phyloP scores from a whole-genome alignment of 2,888 invertebrate species.

The Eupelmus urozonus region DNA sequence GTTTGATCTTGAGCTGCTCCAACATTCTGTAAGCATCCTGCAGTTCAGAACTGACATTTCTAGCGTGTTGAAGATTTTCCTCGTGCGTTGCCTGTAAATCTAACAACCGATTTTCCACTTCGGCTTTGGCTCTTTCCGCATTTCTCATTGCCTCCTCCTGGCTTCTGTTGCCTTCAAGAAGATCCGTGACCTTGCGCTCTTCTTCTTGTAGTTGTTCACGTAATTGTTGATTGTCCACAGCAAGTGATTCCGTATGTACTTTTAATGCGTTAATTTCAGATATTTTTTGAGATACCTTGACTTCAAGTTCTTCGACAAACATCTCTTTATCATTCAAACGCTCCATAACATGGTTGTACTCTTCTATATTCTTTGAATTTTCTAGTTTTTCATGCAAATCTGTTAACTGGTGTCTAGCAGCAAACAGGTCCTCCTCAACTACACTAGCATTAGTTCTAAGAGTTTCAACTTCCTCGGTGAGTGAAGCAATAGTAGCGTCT shows the following conservation, averaged over 20 bases:
- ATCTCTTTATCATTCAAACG: conserved; percentile 78
- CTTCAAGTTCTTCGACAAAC: conserved; percentile 51
- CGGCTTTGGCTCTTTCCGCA: conserved; percentile 55
- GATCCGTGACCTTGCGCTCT: conserved; percentile 67
- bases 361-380: conserved; percentile 79
- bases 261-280: conserved; percentile 62
- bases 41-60: conserved; percentile 68
- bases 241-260: conserved; percentile 77
- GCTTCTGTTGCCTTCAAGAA: conserved; percentile 76
- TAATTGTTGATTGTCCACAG: conserved; percentile 62
- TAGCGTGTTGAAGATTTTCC: conserved; percentile 62
- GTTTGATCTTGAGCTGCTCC: conserved; percentile 74
- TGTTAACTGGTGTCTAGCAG: conserved; percentile 56
- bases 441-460: conserved; percentile 59
- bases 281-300: conserved; percentile 24
- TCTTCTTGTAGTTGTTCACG: conserved; percentile 60
- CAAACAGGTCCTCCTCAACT: conserved; percentile 64
- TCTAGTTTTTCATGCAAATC: conserved; percentile 65
- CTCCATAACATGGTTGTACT: conserved; percentile 80
- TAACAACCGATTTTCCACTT: conserved; percentile 62
- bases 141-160: conserved; percentile 73
- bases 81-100: conserved; percentile 65
- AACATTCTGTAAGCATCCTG: conserved; percentile 78
- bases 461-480: conserved; percentile 65
- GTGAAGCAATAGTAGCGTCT: conserved; percentile 79